Percentiles rank a stretch among this genome's conserved stretches.
Evolutionary conservation across 1,140 invertebrate species (phyloP).

Genomic region (Euwallacea similis): DNA sequence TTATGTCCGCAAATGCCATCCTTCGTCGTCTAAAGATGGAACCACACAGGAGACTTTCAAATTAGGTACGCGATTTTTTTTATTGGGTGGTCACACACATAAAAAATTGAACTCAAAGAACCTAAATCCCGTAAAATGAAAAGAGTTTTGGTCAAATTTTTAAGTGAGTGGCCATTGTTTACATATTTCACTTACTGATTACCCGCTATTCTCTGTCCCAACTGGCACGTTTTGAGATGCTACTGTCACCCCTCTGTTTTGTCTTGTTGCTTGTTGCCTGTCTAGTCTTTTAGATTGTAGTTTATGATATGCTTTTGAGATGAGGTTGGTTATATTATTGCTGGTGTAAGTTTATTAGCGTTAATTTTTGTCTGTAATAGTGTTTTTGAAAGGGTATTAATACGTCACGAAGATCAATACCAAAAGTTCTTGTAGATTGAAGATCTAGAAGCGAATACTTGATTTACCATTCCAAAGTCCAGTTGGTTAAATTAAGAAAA

Average conservation of each 20-base stretch:
- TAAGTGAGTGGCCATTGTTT: slow-evolving; percentile 3
- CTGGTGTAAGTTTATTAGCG: no score
- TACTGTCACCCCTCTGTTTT: slow-evolving; percentile 37
- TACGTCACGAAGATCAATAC: no score
- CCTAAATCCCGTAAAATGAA: background rate
- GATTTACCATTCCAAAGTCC: no score
- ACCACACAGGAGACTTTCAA: slow-evolving; percentile 1
- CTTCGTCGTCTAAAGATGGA: slow-evolving; percentile 15
- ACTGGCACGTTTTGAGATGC: slow-evolving; percentile 58
- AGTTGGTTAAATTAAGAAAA: no score
- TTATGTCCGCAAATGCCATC: slow-evolving; percentile 17
- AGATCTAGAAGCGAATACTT: no score
- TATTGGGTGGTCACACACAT: slow-evolving; percentile 5
- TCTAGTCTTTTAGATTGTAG: no score
- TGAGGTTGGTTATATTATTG: no score
- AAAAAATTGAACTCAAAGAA: background rate
- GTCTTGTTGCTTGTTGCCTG: slow-evolving; percentile 36
- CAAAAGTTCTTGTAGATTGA: no score
- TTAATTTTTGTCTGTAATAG: no score
- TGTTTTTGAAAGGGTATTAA: no score
- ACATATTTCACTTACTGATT: slow-evolving; percentile 2
- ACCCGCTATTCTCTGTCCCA: slow-evolving; percentile 56
- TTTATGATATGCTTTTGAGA: no score
- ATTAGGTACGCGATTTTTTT: slow-evolving; percentile 33
- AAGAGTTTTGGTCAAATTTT: slow-evolving; percentile 1